Evolutionary conservation across 2,888 invertebrate genomes (phyloP).

Genomic region (Eustalomyia histrio): DNA sequence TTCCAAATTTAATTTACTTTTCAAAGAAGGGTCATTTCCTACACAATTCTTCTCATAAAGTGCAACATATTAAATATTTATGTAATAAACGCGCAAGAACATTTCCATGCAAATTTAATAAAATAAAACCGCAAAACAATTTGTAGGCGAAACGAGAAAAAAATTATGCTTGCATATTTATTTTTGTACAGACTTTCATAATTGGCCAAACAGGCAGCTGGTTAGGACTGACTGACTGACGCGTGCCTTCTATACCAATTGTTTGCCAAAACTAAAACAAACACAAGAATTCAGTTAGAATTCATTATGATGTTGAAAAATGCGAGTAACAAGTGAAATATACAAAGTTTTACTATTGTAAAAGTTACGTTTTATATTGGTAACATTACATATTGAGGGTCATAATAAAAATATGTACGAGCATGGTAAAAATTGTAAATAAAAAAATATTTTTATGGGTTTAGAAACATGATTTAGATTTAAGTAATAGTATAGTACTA

Average conservation of each 20-base stretch:
- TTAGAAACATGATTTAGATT: slow-evolving; percentile 46
- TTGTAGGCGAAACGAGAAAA: slow-evolving; percentile 48
- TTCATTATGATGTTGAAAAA: slow-evolving; percentile 39
- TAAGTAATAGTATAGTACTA: slow-evolving; percentile 13
- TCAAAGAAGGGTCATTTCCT: background rate
- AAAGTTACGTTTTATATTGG: slow-evolving; percentile 4
- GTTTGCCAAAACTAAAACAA: slow-evolving; percentile 45
- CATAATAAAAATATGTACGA: slow-evolving; percentile 28
- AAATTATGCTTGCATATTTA: slow-evolving; percentile 13
- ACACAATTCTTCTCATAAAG: background rate
- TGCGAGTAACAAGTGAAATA: slow-evolving; percentile 16
- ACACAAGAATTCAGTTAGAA: slow-evolving; percentile 40
- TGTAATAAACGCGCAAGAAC: slow-evolving; percentile 47
- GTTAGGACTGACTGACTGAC: slow-evolving; percentile 38
- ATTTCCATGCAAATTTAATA: slow-evolving; percentile 47
- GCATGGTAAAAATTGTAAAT: slow-evolving; percentile 4
- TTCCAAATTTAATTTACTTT: too few relatives aligned
- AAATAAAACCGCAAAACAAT: slow-evolving; percentile 53
- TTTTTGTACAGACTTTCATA: background rate
- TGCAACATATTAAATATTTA: slow-evolving; percentile 53
- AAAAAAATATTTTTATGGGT: slow-evolving; percentile 24
- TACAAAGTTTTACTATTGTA: background rate
- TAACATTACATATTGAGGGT: slow-evolving; percentile 1
- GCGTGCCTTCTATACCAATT: slow-evolving; percentile 45
- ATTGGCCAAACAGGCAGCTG: slow-evolving; percentile 40